Evolutionary conservation across 2,113 vertebrate genomes (phyloP).

Genomic region (Psilopsiagon aurifrons): DNA sequence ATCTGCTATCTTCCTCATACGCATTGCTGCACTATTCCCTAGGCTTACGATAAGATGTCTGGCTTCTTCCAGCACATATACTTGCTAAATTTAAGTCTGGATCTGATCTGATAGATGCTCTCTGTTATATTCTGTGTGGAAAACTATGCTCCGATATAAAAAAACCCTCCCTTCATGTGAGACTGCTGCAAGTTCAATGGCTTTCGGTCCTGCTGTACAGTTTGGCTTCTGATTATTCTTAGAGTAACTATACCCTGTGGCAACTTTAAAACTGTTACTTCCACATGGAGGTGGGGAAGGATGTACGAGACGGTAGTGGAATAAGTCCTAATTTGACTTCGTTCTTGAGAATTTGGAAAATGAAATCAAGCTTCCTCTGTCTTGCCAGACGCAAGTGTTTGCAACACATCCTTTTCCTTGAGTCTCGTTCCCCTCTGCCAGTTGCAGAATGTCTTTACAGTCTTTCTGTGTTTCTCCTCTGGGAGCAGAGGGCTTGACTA

Average conservation of each 20-base stretch:
- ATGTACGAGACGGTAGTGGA: neutral
- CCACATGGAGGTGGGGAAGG: neutral
- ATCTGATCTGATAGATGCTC: neutral
- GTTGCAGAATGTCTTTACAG: neutral
- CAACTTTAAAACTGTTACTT: neutral
- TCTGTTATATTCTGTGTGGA: neutral
- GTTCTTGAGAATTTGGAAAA: neutral
- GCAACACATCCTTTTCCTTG: neutral
- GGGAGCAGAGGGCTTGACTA: neutral
- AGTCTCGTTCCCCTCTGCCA: neutral
- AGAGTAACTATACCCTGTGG: neutral
- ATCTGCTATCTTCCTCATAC: neutral
- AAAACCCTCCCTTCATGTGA: neutral
- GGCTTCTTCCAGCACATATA: neutral
- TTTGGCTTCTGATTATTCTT: neutral
- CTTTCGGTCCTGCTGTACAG: neutral
- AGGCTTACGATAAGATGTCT: neutral
- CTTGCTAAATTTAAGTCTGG: neutral
- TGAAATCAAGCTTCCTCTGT: neutral
- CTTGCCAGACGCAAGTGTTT: neutral
- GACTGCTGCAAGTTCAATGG: neutral
- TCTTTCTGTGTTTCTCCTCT: neutral
- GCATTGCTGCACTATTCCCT: neutral
- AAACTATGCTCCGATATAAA: neutral
- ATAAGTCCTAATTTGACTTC: neutral